Evolutionary conservation across 2,113 vertebrate species (phyloP).

Genomic region (Tyto alba): DNA sequence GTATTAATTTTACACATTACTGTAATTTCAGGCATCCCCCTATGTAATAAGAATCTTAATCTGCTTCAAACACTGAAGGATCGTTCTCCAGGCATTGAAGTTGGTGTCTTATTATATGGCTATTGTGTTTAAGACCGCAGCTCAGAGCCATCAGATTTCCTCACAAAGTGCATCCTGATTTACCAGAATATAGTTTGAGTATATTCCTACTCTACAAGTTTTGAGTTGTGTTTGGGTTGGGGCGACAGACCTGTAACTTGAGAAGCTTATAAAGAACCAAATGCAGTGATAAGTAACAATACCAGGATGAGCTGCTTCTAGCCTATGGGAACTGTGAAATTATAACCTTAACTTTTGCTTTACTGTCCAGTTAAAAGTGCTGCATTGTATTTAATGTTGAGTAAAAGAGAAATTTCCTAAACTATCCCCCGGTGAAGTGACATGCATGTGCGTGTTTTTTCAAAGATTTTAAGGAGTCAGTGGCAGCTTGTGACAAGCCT

Average conservation of each 20-base stretch:
- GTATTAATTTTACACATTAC: neutral
- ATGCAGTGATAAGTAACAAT: neutral
- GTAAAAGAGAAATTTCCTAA: neutral
- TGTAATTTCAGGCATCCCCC: neutral
- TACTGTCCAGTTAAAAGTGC: neutral
- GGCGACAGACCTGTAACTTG: neutral
- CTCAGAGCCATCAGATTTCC: neutral
- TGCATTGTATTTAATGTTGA: neutral
- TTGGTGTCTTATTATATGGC: neutral
- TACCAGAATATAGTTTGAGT: neutral
- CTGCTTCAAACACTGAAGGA: neutral
- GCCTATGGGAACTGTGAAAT: neutral
- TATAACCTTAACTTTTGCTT: neutral
- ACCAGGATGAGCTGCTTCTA: neutral
- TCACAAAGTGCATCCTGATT: neutral
- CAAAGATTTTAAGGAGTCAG: neutral
- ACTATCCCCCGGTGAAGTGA: neutral
- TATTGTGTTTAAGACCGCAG: neutral
- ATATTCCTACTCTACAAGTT: neutral
- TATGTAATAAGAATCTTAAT: neutral
- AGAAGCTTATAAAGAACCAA: neutral
- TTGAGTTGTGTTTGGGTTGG: neutral
- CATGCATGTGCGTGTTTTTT: accelerated
- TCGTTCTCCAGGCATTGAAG: neutral
- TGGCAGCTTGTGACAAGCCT: neutral